Percentiles rank a stretch among this genome's conserved stretches.
These are phyloP conservation scores for Amphipoea oculea DNA, from an alignment of 2,888 invertebrate genomes.

Conservation along the genomic window DNA sequence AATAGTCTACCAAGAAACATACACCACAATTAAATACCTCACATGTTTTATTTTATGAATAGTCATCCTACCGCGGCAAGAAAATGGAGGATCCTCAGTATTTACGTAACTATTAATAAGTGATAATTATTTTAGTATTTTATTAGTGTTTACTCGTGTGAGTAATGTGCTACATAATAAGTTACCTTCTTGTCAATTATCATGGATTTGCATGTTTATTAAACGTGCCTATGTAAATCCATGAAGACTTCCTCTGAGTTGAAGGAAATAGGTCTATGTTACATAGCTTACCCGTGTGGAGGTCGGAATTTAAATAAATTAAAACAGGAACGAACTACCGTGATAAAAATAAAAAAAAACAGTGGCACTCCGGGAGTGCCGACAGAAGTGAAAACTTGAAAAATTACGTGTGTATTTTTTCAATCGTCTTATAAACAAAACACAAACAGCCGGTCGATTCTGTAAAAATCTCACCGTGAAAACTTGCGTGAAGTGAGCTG, in stretches of 20 bases:
- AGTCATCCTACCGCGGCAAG: conserved; percentile 16
- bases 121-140: conserved; percentile 23
- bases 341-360: too few relatives aligned
- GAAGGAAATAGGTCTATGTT: too few relatives aligned
- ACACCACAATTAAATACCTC: neutral
- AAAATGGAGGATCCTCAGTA: neutral
- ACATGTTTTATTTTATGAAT: conserved; percentile 18
- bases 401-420: too few relatives aligned
- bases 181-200: neutral
- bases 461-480: too few relatives aligned
- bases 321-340: too few relatives aligned
- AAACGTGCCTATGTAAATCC: neutral
- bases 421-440: too few relatives aligned
- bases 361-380: too few relatives aligned
- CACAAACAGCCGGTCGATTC: too few relatives aligned
- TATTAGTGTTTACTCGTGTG: conserved; percentile 24
- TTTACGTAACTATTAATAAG: conserved; percentile 15
- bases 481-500: too few relatives aligned
- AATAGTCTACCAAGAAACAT: conserved; percentile 3
- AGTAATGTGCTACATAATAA: neutral
- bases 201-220: neutral
- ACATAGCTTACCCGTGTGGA: too few relatives aligned
- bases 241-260: neutral
- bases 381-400: too few relatives aligned
- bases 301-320: too few relatives aligned